Percentiles rank a stretch among this genome's conserved stretches.
These are phyloP conservation scores for Pelusios castaneus DNA, from an alignment of 2,113 vertebrate genomes.

Conservation along the genomic window DNA sequence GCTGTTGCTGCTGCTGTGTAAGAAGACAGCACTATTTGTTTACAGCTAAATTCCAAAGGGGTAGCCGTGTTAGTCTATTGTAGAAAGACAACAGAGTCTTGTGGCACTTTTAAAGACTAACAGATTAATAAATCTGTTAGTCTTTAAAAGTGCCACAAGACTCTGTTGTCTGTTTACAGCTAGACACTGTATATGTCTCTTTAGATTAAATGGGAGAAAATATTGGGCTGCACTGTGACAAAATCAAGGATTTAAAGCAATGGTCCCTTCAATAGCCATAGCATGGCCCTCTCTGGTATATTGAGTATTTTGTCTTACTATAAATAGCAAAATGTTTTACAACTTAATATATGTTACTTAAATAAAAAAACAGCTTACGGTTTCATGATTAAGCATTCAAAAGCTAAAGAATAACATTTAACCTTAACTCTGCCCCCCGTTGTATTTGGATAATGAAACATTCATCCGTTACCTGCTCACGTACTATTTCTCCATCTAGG, in stretches of 20 bases:
- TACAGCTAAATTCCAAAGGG: too few species aligned
- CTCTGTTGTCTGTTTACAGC: background rate
- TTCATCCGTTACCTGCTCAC: background rate
- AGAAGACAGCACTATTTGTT: background rate
- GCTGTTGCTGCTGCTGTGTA: background rate
- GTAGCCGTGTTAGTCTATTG: too few species aligned
- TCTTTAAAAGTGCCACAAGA: too few species aligned
- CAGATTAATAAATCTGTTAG: too few species aligned
- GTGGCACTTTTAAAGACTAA: too few species aligned
- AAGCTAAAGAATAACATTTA: conserved; percentile 40
- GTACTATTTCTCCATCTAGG: conserved; percentile 29
- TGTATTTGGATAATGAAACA: conserved; percentile 34
- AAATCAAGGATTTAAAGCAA: background rate
- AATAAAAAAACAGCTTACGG: background rate
- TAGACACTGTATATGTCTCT: background rate
- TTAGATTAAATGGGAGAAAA: background rate
- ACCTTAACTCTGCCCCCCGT: background rate
- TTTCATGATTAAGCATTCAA: conserved; percentile 25
- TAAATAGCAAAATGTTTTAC: background rate
- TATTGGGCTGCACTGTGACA: accelerated
- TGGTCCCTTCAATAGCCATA: background rate
- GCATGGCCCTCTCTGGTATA: background rate
- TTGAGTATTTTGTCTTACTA: conserved; percentile 10
- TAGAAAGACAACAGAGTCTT: too few species aligned
- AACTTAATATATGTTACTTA: background rate